Evolutionary conservation across 2,888 invertebrate species (phyloP), one percentile per base, ranked within the genome.

Genomic region (Cephonodes hylas): DNA sequence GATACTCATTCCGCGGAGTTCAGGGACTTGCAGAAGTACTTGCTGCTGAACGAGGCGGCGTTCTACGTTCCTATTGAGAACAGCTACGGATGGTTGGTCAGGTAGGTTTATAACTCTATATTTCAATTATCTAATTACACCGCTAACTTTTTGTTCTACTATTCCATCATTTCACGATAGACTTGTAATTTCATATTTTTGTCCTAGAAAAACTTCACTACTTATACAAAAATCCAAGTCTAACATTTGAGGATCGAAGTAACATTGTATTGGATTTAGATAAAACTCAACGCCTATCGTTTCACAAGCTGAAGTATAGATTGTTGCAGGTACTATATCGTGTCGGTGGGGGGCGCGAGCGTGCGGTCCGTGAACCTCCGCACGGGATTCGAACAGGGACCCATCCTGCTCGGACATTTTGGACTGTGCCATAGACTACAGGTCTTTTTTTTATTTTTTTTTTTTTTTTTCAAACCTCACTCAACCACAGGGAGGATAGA

Each of bases 1-100:
- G n/a, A 56, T 58, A 64, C 70, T 1, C 34, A 34, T 0, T 46
- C 67, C 22, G 65, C 62, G 7, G 63, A 59, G 20, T 80, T 84
- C 64, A 67, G 65, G 10, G 69, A 69, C 0, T 58, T 90, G 66
- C 88, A 85, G 73, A 70, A 70, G 46, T 82, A 89, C 64, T 66
- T 93, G 68, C 73, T 91, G 67, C 66, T 85, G 3, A 60, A 85
- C 45, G 76, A 87, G 67, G 80, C 89, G 0, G 81, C 66, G n/a
- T 88, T 85, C 74, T 92, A 92, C 67, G 80, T 91, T 64, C 86
- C 91, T 2, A 64, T 85, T 1, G 84, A 86, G 57, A 92, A 93
- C 69, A 66, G 73, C 0, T 86, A 74, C 66, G 82, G 80, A 0
- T 93, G 93, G 93, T 70, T 63, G 3, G 86, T 93, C 42, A 87